These are phyloP conservation scores for Centropristis striata DNA, from an alignment of 2,113 vertebrate genomes.

Conservation along the genomic window DNA sequence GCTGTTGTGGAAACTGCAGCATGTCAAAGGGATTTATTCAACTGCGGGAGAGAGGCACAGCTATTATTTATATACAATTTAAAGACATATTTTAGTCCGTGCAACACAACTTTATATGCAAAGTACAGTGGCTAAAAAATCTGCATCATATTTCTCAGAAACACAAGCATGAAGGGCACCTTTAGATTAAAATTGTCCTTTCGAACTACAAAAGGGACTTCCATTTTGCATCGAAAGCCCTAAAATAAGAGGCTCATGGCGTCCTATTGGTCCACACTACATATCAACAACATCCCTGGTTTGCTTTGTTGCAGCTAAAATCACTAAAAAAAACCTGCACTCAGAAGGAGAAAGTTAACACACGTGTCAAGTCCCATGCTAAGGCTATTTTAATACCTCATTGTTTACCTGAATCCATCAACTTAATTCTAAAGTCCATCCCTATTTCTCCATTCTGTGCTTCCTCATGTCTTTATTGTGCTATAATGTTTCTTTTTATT, in stretches of 20 bases:
- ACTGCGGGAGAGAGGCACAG: background rate
- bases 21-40: conserved; percentile 2
- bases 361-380: background rate
- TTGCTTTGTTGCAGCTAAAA: background rate
- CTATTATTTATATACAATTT: background rate
- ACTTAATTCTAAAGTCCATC: background rate
- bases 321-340: background rate
- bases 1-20: conserved; percentile 1
- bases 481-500: too few species aligned
- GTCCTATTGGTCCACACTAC: background rate
- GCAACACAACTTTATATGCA: background rate
- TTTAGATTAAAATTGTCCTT: too few species aligned
- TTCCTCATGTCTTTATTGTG: too few species aligned
- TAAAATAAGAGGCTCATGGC: background rate
- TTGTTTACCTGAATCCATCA: background rate
- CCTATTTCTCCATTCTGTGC: too few species aligned
- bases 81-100: background rate
- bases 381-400: background rate
- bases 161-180: too few species aligned
- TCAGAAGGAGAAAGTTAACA: too few species aligned
- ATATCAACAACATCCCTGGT: background rate
- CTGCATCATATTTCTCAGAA: too few species aligned
- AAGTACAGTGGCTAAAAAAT: background rate
- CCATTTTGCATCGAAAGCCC: background rate
- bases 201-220: too few species aligned